A percentile compares a stretch with the other conserved stretches of the same genome.
These are phyloP conservation scores for Caenorhabditis sp. DNA, from an alignment of 2,888 invertebrate species.

Conservation along the genomic window DNA sequence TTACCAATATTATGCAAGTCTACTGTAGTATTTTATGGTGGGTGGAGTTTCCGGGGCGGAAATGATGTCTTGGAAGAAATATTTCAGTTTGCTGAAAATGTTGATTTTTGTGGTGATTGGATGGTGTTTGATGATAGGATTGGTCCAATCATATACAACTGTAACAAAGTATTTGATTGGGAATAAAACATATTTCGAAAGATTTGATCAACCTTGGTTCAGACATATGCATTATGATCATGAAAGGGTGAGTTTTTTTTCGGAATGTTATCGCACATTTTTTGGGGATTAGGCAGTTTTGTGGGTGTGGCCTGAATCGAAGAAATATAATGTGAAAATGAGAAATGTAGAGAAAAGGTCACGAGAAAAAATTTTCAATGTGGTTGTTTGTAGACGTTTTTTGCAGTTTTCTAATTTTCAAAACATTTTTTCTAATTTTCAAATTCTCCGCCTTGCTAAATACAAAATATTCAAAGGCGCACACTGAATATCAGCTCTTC, in stretches of 20 bases:
- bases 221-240: slow-evolving; percentile 48
- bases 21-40: neutral
- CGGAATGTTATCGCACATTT: neutral
- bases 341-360: too few relatives aligned
- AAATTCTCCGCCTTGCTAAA: too few relatives aligned
- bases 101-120: neutral
- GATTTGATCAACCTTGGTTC: slow-evolving; percentile 58
- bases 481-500: too few relatives aligned
- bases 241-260: slow-evolving; percentile 20
- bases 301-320: too few relatives aligned
- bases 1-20: neutral
- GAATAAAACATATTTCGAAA: slow-evolving; percentile 43
- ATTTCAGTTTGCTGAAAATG: neutral
- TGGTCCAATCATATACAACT: neutral
- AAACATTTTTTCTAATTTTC: neutral
- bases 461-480: too few relatives aligned
- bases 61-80: too few relatives aligned
- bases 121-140: neutral
- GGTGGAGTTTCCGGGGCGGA: neutral
- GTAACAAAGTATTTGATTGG: slow-evolving; percentile 42
- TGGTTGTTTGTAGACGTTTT: too few relatives aligned
- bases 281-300: too few relatives aligned
- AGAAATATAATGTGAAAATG: too few relatives aligned
- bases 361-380: too few relatives aligned
- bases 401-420: neutral